These are phyloP conservation scores for Eumacrocentrus americanus DNA, from an alignment of 2,888 invertebrate species.

Conservation along the genomic window DNA sequence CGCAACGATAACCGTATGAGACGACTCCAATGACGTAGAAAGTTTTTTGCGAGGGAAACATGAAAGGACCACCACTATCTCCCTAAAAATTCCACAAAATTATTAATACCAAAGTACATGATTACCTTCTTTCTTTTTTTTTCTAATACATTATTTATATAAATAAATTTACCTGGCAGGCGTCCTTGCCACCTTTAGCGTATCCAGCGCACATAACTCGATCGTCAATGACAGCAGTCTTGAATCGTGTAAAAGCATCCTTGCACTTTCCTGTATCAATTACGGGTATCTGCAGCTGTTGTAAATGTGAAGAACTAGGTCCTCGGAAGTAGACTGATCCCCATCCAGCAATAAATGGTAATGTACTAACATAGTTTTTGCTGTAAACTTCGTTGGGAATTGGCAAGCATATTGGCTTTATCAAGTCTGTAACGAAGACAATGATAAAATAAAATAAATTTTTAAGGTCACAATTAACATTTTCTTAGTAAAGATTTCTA, in stretches of 20 bases:
- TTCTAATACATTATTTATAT: too few relatives aligned
- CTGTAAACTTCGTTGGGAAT: constrained; percentile 63
- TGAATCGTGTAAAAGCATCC: constrained; percentile 65
- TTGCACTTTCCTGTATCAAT: constrained; percentile 69
- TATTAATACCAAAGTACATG: too few relatives aligned
- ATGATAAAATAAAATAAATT: not conserved
- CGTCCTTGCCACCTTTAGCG: constrained; percentile 71
- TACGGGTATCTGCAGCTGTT: constrained; percentile 76
- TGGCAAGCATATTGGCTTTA: constrained; percentile 81
- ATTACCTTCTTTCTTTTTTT: too few relatives aligned
- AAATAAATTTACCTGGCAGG: constrained; percentile 77
- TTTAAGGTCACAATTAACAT: too few relatives aligned
- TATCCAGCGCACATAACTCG: constrained; percentile 75
- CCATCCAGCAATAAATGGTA: constrained; percentile 84
- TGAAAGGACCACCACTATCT: constrained; percentile 83
- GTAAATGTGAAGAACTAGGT: constrained; percentile 69
- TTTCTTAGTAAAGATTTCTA: too few relatives aligned
- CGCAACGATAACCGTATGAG: constrained; percentile 71
- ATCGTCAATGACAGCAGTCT: constrained; percentile 66
- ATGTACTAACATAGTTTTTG: constrained; percentile 65
- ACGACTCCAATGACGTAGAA: constrained; percentile 70
- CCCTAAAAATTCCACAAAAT: too few relatives aligned
- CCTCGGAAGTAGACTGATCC: constrained; percentile 76
- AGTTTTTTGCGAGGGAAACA: constrained; percentile 64
- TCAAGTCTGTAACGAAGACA: constrained; percentile 6